Evolutionary conservation across 64 coral and sea anemone species (phyloP), one percentile per base, ranked within the genome.

Genomic region (Dendronephthya gigantea): DNA sequence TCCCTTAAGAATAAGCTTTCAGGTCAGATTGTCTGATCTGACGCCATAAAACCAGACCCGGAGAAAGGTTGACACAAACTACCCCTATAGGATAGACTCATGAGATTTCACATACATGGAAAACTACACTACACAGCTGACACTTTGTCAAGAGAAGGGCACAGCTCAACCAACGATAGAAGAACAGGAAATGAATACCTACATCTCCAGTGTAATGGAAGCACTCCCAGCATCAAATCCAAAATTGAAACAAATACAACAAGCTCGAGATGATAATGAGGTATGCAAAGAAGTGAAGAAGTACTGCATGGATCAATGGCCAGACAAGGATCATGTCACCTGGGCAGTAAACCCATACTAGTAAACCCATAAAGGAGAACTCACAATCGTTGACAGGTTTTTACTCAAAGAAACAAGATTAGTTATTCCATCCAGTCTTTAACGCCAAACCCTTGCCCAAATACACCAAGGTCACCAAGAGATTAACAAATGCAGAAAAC

Each of bases 381-480:
- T n/a, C n/a, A n/a, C n/a, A n/a, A n/a, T n/a, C n/a, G n/a, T n/a
- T n/a, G n/a, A n/a, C n/a, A n/a, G n/a, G n/a, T n/a, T n/a, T n/a
- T n/a, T n/a, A n/a, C n/a, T n/a, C n/a, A n/a, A n/a, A n/a, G n/a
- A n/a, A n/a, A n/a, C n/a, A n/a, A n/a, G n/a, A n/a, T n/a, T n/a
- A n/a, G n/a, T n/a, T n/a, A n/a, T n/a, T n/a, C n/a, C 56, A 17
- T 81, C 49, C 33, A 81, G 87, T 4, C 85, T 92, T 83, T 65
- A 83, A 62, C 23, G 88, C 23, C 86, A 92, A 1, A 74, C 88
- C 59, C 37, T 89, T 7, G 87, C 85, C 48, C 58, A 59, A 85
- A 41, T 89, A 48, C 87, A 92, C 49, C 39, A 82, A 12, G 87
- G 81, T 49, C 85, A 91, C 38, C 86, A 49, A 12, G 86, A 85